A percentile compares a stretch with the other conserved stretches of the same genome.
These are phyloP conservation scores for Epinephelus awoara DNA, from an alignment of 2,797 vertebrate genomes.

Conservation along the genomic window DNA sequence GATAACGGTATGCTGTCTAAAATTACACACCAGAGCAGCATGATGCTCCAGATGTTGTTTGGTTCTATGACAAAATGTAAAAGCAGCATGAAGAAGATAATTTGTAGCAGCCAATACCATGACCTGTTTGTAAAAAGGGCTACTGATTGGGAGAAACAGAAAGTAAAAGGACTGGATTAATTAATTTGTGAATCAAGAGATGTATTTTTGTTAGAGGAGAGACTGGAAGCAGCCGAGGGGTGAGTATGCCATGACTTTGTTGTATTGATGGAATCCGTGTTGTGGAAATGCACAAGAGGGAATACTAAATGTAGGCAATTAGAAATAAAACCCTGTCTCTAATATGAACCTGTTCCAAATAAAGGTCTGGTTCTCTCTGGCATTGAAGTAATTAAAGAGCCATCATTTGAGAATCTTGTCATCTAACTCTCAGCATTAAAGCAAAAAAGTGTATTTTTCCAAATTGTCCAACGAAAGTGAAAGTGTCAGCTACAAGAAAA, in stretches of 20 bases:
- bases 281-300: background rate
- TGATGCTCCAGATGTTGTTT: too few species aligned
- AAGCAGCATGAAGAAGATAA: too few species aligned
- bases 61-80: too few species aligned
- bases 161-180: background rate
- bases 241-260: background rate
- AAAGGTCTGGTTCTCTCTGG: background rate
- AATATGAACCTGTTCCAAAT: background rate
- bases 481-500: slow-evolving; percentile 7
- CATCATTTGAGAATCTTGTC: background rate
- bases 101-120: too few species aligned
- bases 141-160: background rate
- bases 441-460: background rate
- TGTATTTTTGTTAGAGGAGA: background rate
- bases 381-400: background rate
- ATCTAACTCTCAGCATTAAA: background rate
- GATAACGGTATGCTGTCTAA: too few species aligned
- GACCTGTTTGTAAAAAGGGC: too few species aligned
- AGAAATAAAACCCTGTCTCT: background rate
- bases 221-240: background rate
- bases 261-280: background rate
- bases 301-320: background rate
- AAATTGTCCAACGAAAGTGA: background rate
- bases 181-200: background rate
- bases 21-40: too few species aligned